phyloP scores from a whole-genome alignment of 2,888 invertebrate genomes.

The Mechanitis messenoides region DNA sequence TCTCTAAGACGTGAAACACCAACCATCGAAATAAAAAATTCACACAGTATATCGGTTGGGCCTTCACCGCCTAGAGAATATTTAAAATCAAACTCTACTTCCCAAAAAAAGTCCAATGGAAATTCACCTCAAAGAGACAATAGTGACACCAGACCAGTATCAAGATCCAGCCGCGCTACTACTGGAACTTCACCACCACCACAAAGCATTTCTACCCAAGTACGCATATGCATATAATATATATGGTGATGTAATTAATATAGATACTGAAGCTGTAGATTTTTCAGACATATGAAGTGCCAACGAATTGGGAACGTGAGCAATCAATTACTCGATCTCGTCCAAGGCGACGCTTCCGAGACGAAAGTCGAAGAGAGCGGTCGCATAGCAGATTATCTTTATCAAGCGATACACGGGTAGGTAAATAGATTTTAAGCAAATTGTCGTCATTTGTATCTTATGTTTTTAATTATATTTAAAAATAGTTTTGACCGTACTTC shows the following conservation, averaged over 20 bases:
- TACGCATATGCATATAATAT: constrained; percentile 39
- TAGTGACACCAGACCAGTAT: constrained; percentile 38
- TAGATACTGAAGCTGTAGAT: neutral
- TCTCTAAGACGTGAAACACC: constrained; percentile 34
- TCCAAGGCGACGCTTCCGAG: constrained; percentile 56
- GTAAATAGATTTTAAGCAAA: constrained; percentile 19
- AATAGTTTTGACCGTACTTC: neutral
- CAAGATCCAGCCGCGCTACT: constrained; percentile 60
- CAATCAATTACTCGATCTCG: constrained; percentile 52
- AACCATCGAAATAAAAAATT: constrained; percentile 32
- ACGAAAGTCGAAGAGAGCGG: constrained; percentile 69
- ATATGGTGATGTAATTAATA: neutral
- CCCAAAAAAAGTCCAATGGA: constrained; percentile 68
- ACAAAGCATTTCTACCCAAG: constrained; percentile 91
- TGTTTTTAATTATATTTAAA: neutral
- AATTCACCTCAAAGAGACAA: constrained; percentile 62
- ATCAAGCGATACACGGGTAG: constrained; percentile 81
- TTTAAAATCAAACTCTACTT: constrained; percentile 25
- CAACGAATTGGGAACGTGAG: constrained; percentile 53
- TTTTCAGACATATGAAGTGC: constrained; percentile 69
- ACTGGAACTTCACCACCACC: constrained; percentile 92
- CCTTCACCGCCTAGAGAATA: constrained; percentile 57
- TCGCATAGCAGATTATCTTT: constrained; percentile 81
- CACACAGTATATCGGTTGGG: constrained; percentile 58
- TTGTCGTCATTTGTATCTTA: no score